Percentiles rank a stretch among this genome's conserved stretches.
Evolutionary conservation across 2,113 vertebrate species (phyloP).

Genomic region (Notiomystis cincta): DNA sequence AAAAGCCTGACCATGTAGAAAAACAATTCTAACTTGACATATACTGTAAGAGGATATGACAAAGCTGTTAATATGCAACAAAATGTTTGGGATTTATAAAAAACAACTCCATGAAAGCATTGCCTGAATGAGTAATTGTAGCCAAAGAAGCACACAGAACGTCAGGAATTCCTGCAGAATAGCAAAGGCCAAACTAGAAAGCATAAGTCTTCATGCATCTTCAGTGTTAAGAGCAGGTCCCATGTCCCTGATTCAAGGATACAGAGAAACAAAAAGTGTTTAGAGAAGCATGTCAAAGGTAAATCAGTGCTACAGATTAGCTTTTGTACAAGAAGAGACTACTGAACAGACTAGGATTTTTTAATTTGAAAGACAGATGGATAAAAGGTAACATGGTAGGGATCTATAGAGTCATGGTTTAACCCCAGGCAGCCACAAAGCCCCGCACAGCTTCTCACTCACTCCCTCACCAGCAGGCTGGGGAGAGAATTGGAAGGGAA

Average conservation of each 20-base stretch:
- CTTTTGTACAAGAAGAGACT: not conserved
- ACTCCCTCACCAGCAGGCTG: not conserved
- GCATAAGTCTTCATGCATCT: not conserved
- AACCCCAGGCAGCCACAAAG: not conserved
- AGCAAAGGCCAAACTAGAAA: not conserved
- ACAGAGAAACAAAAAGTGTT: not conserved
- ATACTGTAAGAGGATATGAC: not conserved
- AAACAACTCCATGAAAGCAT: not conserved
- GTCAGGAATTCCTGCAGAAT: not conserved
- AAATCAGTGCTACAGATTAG: not conserved
- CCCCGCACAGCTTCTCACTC: accelerated
- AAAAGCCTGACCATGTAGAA: not conserved
- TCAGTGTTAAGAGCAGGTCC: not conserved
- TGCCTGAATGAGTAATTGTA: not conserved
- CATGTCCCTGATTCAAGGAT: not conserved
- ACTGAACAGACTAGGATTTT: not conserved
- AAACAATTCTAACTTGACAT: not conserved
- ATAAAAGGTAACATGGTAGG: not conserved
- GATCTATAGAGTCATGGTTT: not conserved
- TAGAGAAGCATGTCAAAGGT: not conserved
- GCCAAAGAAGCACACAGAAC: not conserved
- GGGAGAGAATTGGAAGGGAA: not conserved
- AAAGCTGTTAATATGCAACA: not conserved
- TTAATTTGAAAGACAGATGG: not conserved
- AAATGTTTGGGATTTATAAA: not conserved